These are phyloP conservation scores for Phrynocephalus guinanensis DNA, from an alignment of 2,797 vertebrate genomes.

Conservation along the genomic window DNA sequence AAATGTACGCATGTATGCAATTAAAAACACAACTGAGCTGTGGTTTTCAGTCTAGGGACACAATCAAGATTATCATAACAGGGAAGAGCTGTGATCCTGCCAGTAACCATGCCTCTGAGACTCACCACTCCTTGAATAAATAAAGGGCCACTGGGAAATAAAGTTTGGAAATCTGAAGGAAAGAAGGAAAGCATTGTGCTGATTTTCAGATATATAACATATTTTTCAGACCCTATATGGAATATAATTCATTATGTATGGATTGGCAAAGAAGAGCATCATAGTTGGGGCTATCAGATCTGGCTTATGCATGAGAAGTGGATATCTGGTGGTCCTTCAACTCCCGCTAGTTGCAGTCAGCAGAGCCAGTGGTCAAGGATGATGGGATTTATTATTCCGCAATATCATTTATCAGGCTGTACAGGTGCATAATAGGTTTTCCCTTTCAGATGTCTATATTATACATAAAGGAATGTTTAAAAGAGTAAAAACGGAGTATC, in stretches of 20 bases:
- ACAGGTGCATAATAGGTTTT: too few species aligned
- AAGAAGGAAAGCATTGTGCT: background rate
- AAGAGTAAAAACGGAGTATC: background rate
- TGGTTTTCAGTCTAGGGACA: background rate
- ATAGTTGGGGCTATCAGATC: background rate
- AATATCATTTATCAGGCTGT: background rate
- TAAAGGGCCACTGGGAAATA: background rate
- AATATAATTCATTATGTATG: too few species aligned
- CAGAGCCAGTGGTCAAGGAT: background rate
- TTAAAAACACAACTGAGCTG: background rate
- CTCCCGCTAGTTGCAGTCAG: background rate
- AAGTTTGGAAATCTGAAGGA: background rate
- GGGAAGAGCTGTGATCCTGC: background rate
- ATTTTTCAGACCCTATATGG: background rate
- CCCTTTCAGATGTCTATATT: background rate
- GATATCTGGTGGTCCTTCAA: too few species aligned
- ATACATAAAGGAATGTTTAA: background rate
- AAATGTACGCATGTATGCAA: background rate
- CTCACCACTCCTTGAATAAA: background rate
- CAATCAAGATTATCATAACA: constrained; percentile 13
- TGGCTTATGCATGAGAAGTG: background rate
- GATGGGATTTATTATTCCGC: background rate
- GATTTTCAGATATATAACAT: background rate
- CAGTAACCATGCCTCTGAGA: background rate
- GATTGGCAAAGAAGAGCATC: background rate